A percentile compares a stretch with the other conserved stretches of the same genome.
phyloP scores from a whole-genome alignment of 2,888 invertebrate genomes.

The Schizotus pectinicornis region DNA sequence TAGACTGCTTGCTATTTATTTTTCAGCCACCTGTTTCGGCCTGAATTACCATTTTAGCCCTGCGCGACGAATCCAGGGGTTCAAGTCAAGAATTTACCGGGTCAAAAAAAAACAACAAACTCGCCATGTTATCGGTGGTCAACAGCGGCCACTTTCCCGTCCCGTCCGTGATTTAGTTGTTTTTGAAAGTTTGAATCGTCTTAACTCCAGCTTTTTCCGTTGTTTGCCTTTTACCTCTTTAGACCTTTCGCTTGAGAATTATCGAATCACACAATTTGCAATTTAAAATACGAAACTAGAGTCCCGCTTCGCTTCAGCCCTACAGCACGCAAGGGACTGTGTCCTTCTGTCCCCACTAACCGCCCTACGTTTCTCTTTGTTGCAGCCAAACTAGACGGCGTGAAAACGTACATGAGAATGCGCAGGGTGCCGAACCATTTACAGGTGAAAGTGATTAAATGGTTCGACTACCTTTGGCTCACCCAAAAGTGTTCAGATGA shows the following conservation, averaged over 20 bases:
- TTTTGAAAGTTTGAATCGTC: constrained; percentile 3
- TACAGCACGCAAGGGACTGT: constrained; percentile 1
- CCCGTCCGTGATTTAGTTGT: background rate
- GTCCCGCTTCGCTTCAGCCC: constrained; percentile 13
- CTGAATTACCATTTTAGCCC: no score
- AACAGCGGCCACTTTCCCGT: background rate
- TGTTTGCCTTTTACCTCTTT: constrained; percentile 18
- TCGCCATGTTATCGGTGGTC: no score
- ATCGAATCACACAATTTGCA: constrained; percentile 1
- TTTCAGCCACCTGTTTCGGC: no score
- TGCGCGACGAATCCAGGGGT: no score
- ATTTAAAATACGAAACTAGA: constrained; percentile 5
- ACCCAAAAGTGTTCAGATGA: constrained; percentile 98
- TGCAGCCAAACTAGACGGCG: constrained; percentile 96
- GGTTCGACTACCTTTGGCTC: constrained; percentile 99
- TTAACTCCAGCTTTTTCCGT: constrained; percentile 10
- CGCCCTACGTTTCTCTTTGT: constrained; percentile 49
- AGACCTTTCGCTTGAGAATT: constrained; percentile 6
- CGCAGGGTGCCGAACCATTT: constrained; percentile 92
- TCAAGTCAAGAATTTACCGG: no score
- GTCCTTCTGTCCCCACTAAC: background rate
- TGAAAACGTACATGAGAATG: constrained; percentile 98
- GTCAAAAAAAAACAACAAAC: no score
- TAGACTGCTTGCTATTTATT: no score
- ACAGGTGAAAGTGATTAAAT: constrained; percentile 97